Conservation (phyloP, 2,888 invertebrate species). For the Ornithoptera alexandrae region DNA sequence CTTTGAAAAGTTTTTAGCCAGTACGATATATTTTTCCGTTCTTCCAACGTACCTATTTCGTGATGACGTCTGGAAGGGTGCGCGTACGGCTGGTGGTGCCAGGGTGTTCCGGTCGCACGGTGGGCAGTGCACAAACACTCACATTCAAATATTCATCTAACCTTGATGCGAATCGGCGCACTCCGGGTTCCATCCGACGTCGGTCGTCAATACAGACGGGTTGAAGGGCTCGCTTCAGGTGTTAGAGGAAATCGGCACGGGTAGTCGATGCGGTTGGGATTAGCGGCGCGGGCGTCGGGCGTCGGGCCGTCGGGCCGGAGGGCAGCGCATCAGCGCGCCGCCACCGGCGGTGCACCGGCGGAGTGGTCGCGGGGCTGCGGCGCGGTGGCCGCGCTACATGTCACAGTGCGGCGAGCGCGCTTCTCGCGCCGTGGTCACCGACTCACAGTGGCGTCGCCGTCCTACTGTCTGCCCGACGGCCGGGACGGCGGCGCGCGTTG, state of each 20-base stretch:
- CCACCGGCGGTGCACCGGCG: constrained; percentile 68
- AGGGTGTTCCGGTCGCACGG: constrained; percentile 53
- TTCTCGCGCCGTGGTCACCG: constrained; percentile 77
- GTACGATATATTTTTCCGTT: constrained; percentile 61
- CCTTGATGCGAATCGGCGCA: constrained; percentile 80
- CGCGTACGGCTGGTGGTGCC: constrained; percentile 65
- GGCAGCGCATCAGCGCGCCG: constrained; percentile 71
- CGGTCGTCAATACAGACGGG: constrained; percentile 71
- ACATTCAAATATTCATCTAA: constrained; percentile 77
- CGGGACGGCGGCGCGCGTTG: constrained; percentile 75
- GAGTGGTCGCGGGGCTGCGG: constrained; percentile 73
- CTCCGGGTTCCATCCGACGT: constrained; percentile 79
- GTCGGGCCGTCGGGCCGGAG: constrained; percentile 46
- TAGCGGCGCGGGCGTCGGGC: constrained; percentile 66
- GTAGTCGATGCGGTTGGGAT: constrained; percentile 41
- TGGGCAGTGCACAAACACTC: constrained; percentile 74
- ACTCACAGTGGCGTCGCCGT: constrained; percentile 79
- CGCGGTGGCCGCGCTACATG: constrained; percentile 70
- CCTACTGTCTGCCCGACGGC: constrained; percentile 76
- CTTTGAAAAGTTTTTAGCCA: constrained; percentile 43
- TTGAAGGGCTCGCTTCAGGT: constrained; percentile 72
- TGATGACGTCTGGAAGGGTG: constrained; percentile 50
- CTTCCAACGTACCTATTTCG: constrained; percentile 63
- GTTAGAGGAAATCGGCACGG: constrained; percentile 60
- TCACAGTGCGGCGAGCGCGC: constrained; percentile 77